Evolutionary conservation across 64 coral and sea anemone species (phyloP).

Genomic region (Hydrozoanthus tunicans): DNA sequence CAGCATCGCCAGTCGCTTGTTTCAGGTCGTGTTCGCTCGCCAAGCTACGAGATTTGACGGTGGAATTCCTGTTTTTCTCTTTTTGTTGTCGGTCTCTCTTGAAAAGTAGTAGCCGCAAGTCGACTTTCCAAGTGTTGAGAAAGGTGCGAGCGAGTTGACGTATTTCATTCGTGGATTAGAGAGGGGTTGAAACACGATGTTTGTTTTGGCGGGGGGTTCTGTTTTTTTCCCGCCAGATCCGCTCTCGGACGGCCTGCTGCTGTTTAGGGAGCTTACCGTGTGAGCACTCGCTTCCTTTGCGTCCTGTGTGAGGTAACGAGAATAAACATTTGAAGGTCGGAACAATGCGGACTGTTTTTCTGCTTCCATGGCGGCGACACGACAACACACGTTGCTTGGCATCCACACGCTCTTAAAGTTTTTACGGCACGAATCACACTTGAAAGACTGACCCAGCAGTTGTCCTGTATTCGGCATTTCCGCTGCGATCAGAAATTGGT

Average conservation of each 20-base stretch:
- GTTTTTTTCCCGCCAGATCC: not conserved
- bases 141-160: constrained; percentile 80
- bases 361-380: constrained; percentile 57
- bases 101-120: constrained; percentile 96
- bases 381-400: constrained; percentile 93
- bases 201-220: not conserved
- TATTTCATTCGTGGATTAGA: constrained; percentile 64
- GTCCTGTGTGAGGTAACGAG: constrained; percentile 50
- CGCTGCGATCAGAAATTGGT: not conserved
- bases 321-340: constrained; percentile 25
- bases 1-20: not conserved
- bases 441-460: constrained; percentile 69
- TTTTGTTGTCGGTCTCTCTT: constrained; percentile 87
- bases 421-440: constrained; percentile 86
- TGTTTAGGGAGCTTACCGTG: not conserved
- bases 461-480: constrained; percentile 93
- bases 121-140: constrained; percentile 85
- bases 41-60: constrained; percentile 94
- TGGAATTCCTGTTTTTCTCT: constrained; percentile 93
- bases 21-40: constrained; percentile 72
- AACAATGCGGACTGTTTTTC: not conserved
- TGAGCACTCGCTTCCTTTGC: not conserved
- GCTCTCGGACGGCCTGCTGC: not conserved
- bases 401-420: constrained; percentile 88
- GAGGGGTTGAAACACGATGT: constrained; percentile 48